These are phyloP conservation scores for Capreolus pygargus DNA, from an alignment of 2,113 vertebrate species.

Conservation along the genomic window DNA sequence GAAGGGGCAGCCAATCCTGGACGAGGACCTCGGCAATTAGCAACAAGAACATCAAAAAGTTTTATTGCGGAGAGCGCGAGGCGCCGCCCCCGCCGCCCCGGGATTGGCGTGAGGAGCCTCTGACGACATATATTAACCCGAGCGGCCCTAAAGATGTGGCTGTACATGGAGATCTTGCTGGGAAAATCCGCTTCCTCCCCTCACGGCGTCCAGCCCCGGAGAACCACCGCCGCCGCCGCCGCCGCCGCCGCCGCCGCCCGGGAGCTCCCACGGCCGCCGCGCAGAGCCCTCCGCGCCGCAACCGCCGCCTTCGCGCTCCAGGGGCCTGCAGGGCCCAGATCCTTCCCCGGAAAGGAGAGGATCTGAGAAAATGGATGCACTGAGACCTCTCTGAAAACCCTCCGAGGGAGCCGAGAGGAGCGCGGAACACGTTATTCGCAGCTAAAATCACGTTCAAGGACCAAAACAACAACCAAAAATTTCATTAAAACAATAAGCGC, in stretches of 20 bases:
- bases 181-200: conserved; percentile 78
- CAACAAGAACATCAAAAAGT: conserved; percentile 85
- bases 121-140: conserved; percentile 94
- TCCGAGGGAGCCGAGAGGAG: conserved; percentile 46
- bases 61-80: conserved; percentile 79
- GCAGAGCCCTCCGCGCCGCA: neutral
- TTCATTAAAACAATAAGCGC: conserved; percentile 71
- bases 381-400: conserved; percentile 66
- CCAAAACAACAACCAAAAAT: conserved; percentile 54
- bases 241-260: neutral
- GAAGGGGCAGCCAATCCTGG: conserved; percentile 85
- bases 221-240: neutral
- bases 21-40: conserved; percentile 85
- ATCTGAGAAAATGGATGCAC: conserved; percentile 70
- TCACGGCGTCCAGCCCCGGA: conserved; percentile 42
- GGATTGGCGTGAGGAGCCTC: conserved; percentile 84
- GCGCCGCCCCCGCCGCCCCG: conserved; percentile 77
- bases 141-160: conserved; percentile 90
- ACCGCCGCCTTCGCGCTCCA: neutral
- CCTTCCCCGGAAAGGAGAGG: conserved; percentile 35
- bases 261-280: conserved; percentile 2
- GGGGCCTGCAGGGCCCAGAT: conserved; percentile 17
- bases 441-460: conserved; percentile 69
- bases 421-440: conserved; percentile 54
- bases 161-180: conserved; percentile 87